Conservation (phyloP, 2,888 invertebrate species). For the Melinaea marsaeus region DNA sequence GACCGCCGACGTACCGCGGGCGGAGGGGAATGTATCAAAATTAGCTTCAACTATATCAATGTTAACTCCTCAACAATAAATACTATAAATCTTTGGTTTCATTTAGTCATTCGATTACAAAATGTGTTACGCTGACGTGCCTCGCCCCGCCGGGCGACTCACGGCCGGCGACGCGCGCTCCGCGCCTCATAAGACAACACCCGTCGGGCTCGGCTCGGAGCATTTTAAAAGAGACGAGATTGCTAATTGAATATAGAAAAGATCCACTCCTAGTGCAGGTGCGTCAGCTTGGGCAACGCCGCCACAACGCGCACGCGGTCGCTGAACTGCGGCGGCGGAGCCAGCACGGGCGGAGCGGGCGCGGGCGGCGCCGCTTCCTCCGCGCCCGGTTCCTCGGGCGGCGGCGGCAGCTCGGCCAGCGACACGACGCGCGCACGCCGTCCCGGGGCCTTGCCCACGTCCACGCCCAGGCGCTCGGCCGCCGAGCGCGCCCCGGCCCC, state of each 20-base stretch:
- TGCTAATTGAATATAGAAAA: too few species aligned
- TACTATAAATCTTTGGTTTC: slow-evolving; percentile 76
- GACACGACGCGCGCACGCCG: slow-evolving; percentile 87
- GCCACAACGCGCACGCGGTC: slow-evolving; percentile 91
- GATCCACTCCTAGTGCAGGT: slow-evolving; percentile 52
- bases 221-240: neutral
- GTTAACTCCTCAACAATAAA: slow-evolving; percentile 71
- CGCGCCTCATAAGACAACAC: too few species aligned
- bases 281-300: slow-evolving; percentile 85
- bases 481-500: slow-evolving; percentile 50
- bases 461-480: slow-evolving; percentile 69
- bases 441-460: slow-evolving; percentile 79
- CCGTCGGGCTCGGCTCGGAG: neutral
- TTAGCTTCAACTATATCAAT: slow-evolving; percentile 65
- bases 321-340: slow-evolving; percentile 94
- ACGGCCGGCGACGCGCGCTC: slow-evolving; percentile 29
- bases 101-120: slow-evolving; percentile 68
- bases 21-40: slow-evolving; percentile 67
- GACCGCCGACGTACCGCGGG: slow-evolving; percentile 16
- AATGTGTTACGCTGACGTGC: slow-evolving; percentile 40
- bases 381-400: slow-evolving; percentile 75
- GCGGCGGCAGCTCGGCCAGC: slow-evolving; percentile 52
- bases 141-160: slow-evolving; percentile 1
- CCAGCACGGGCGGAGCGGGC: slow-evolving; percentile 78
- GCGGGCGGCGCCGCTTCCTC: slow-evolving; percentile 62